Evolutionary conservation across 30 jellyfish, hydroid and myxozoan species (phyloP).

Genomic region (Aurelia sp.): DNA sequence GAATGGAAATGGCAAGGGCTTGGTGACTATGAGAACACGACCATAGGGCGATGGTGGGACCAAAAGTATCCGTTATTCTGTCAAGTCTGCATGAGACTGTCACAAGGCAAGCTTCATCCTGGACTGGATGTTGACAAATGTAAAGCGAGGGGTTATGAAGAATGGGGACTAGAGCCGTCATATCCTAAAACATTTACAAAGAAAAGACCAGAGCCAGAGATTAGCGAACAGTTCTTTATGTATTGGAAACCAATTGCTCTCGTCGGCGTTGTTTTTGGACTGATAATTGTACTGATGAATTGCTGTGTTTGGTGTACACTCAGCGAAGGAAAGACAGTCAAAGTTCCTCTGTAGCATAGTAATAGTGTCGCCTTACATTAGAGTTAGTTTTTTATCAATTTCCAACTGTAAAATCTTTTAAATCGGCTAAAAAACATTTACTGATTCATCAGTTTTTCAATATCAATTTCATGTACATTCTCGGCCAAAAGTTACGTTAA

Average conservation of each 20-base stretch:
- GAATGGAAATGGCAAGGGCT: slow-evolving; percentile 91
- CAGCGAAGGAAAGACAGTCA: slow-evolving; percentile 1
- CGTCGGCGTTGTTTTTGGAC: slow-evolving; percentile 33
- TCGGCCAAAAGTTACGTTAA: no score
- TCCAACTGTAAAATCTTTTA: no score
- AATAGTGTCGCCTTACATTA: no score
- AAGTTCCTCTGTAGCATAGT: slow-evolving; percentile 10
- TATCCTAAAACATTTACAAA: slow-evolving; percentile 46
- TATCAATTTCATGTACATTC: no score
- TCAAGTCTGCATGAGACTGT: slow-evolving; percentile 96
- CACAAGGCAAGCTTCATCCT: slow-evolving; percentile 93
- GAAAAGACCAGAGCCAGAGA: slow-evolving; percentile 31
- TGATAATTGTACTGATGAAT: slow-evolving; percentile 37
- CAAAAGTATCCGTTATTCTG: slow-evolving; percentile 93
- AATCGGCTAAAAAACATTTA: no score
- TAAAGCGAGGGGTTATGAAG: slow-evolving; percentile 82
- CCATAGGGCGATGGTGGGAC: slow-evolving; percentile 98
- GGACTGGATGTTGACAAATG: slow-evolving; percentile 92
- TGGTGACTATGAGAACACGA: slow-evolving; percentile 88
- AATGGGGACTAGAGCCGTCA: slow-evolving; percentile 86
- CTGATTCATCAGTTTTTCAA: no score
- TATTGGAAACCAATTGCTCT: slow-evolving; percentile 59
- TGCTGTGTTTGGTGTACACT: slow-evolving; percentile 54
- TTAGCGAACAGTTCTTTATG: slow-evolving; percentile 38
- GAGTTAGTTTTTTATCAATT: no score